These are phyloP conservation scores for Phaonia tiefii DNA, from an alignment of 2,888 invertebrate species.

Conservation along the genomic window DNA sequence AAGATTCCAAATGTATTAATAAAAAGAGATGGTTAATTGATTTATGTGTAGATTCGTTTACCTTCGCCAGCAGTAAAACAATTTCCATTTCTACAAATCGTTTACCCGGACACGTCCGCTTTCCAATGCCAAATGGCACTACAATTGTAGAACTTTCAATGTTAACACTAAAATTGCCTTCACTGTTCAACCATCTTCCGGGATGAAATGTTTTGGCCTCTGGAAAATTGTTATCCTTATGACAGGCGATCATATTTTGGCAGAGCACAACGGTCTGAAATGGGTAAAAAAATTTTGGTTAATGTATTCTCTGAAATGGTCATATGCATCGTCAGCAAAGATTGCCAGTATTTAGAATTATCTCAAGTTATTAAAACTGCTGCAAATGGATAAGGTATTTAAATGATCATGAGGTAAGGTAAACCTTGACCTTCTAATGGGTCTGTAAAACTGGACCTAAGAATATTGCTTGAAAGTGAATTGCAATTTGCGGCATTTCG, in stretches of 20 bases:
- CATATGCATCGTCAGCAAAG: too few species aligned
- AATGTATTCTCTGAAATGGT: too few species aligned
- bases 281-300: too few species aligned
- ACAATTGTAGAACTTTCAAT: slow-evolving; percentile 84
- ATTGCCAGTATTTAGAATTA: too few species aligned
- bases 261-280: slow-evolving; percentile 88
- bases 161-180: slow-evolving; percentile 78
- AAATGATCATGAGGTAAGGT: too few species aligned
- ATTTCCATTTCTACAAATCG: slow-evolving; percentile 90
- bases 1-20: too few species aligned
- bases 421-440: too few species aligned
- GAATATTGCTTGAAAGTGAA: too few species aligned
- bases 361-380: too few species aligned
- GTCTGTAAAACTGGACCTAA: too few species aligned
- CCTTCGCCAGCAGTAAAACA: slow-evolving; percentile 88
- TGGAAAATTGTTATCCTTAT: slow-evolving; percentile 88
- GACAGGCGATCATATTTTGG: slow-evolving; percentile 91
- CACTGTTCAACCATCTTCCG: slow-evolving; percentile 86
- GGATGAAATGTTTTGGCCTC: slow-evolving; percentile 87
- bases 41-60: slow-evolving; percentile 71
- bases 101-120: slow-evolving; percentile 92
- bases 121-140: slow-evolving; percentile 90
- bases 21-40: background rate
- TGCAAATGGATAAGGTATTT: too few species aligned
- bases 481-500: too few species aligned